Base-by-base conservation (phyloP, 1,140 invertebrate genomes). In the Alviniconcha marisindica region DNA sequence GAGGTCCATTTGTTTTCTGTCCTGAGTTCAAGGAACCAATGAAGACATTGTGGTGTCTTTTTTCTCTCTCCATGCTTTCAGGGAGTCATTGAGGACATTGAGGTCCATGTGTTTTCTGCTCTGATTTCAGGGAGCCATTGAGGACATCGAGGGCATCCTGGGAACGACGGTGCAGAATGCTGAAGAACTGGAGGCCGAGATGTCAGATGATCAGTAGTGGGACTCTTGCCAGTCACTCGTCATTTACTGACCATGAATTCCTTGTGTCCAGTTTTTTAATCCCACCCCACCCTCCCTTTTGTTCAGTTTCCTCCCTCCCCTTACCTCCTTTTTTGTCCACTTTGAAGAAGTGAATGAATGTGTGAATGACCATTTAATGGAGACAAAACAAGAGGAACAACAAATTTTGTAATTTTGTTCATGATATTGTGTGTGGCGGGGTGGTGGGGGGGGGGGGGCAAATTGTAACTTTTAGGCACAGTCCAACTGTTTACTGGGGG, bases 121-220 rank as follows among this genome's bases (percentile, higher is more conserved):
- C n/a, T n/a, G 5, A 18, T 88, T 86, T 36, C 84, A 93, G 91
- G 83, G 87, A 87, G 92, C 90, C 78, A 91, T 92, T 81, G 85
- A 89, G 78, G 92, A 93, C 81, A 91, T 93, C 56, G 91, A 93
- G 81, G 87, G 86, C n/a, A 92, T 93, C 77, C 85, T 93, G 24
- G 91, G 90, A 60, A 93, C 89, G 5, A 93, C 92, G 36, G 87
- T 92, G 74, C 88, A 91, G 84, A 93, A 93, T 87, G 90, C 91
- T 51, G 90, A 92, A 33, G 90, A 91, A 14, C 69, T 80, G 78
- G 85, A 89, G 5, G 83, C 81, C 14, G 84, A 83, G 21, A 60
- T 66, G 36, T 38, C 21, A 31, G 24, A 40, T 7, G 60, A 78
- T 21, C 28, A 79, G 54, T 24, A 56, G 21, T 33, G 33, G 14